Percentiles rank a stretch among this genome's conserved stretches.
These are phyloP conservation scores for Zosterops hypoxanthus DNA, from an alignment of 2,113 vertebrate species.

Conservation along the genomic window DNA sequence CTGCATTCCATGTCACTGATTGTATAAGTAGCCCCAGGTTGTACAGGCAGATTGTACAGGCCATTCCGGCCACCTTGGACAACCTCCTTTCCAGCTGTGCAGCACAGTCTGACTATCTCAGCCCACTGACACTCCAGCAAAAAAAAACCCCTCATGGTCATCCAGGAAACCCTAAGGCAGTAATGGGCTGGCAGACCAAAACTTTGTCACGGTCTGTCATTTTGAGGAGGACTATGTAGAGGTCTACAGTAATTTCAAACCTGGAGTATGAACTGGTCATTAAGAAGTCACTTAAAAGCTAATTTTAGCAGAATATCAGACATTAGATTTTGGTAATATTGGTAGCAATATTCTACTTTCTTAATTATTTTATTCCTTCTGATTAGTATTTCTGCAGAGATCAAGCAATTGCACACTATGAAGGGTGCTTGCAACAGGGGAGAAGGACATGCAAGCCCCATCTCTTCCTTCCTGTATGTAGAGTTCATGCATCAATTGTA, in stretches of 20 bases:
- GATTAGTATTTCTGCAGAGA: background rate
- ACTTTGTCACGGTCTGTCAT: background rate
- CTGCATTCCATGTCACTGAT: accelerated
- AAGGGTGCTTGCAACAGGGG: background rate
- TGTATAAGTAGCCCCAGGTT: background rate
- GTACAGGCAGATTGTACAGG: background rate
- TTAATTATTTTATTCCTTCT: conserved; percentile 13
- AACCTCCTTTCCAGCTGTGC: too few species aligned
- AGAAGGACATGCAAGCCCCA: background rate
- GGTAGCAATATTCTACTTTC: background rate
- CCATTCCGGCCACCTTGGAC: background rate
- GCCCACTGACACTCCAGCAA: background rate
- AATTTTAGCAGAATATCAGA: conserved; percentile 20
- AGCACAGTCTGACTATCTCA: background rate
- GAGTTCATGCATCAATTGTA: background rate
- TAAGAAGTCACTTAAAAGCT: background rate
- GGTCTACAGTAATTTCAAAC: background rate
- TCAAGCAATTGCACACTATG: background rate
- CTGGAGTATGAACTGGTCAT: background rate
- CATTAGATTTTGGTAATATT: background rate
- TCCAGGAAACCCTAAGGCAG: background rate
- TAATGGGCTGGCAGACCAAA: background rate
- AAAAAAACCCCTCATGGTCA: accelerated
- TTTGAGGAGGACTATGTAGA: background rate
- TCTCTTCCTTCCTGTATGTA: background rate